phyloP scores from a whole-genome alignment of 2,113 vertebrate genomes.

The Neoarius graeffei region DNA sequence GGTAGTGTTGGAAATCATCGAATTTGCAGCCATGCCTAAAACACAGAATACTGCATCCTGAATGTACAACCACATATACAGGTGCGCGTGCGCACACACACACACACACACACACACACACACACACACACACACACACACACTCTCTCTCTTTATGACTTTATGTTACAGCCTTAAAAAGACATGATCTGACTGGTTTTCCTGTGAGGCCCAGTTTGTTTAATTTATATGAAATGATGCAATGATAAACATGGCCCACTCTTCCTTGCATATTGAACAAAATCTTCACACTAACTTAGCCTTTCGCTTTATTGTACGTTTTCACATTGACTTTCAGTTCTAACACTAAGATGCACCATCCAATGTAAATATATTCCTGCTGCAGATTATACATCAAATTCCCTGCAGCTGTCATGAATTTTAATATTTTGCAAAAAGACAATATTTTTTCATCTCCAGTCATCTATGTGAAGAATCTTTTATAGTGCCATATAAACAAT shows the following conservation, averaged over 20 bases:
- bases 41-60: conserved; percentile 49
- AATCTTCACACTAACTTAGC: not conserved
- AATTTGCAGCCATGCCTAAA: conserved; percentile 61
- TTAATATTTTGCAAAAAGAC: conserved; percentile 16
- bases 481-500: conserved; percentile 44
- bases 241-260: not conserved
- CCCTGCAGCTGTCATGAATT: not conserved
- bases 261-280: conserved; percentile 10
- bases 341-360: not conserved
- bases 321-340: not conserved
- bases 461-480: conserved; percentile 57
- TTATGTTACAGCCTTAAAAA: not conserved
- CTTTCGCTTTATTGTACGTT: not conserved
- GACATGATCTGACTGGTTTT: not conserved
- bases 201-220: conserved; percentile 59
- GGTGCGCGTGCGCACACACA: not conserved
- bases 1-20: conserved; percentile 60
- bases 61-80: conserved; percentile 57
- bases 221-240: conserved; percentile 51
- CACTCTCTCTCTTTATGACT: not conserved
- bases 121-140: conserved; percentile 44
- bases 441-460: conserved; percentile 30
- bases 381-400: not conserved
- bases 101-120: conserved; percentile 29
- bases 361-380: not conserved